Conservation (phyloP, 35 echinoderm and acorn worm genomes). For the Amphiura filiformis region DNA sequence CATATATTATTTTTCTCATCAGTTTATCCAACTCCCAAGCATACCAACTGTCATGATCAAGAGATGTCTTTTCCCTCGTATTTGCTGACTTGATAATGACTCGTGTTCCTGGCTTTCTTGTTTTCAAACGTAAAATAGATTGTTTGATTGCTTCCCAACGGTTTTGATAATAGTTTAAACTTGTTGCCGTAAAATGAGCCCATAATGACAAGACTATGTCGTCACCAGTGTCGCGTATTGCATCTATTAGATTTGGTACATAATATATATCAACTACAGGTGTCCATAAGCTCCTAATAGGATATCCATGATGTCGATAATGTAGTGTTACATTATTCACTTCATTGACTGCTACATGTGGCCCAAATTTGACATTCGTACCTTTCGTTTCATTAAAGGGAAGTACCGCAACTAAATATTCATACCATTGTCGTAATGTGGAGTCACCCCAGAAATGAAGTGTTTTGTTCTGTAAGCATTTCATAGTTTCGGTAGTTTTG, state of each 20-base stretch:
- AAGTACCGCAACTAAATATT: conserved; percentile 16
- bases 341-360: conserved; percentile 3
- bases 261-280: conserved; percentile 8
- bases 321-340: not conserved
- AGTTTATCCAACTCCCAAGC: conserved; percentile 25
- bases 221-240: not conserved
- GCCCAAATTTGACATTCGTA: not conserved
- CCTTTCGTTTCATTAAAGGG: not conserved
- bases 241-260: conserved; percentile 20
- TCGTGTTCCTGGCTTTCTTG: not conserved
- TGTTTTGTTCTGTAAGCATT: conserved; percentile 6
- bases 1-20: conserved; percentile 22
- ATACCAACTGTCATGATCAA: conserved; percentile 21
- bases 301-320: conserved; percentile 29
- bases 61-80: conserved; percentile 7
- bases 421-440: conserved; percentile 53
- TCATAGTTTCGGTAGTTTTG: not conserved
- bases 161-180: conserved; percentile 15
- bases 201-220: conserved; percentile 17
- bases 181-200: conserved; percentile 50
- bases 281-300: conserved; percentile 21
- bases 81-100: conserved; percentile 27
- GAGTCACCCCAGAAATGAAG: conserved; percentile 36
- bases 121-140: conserved; percentile 16
- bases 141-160: not conserved